Evolutionary conservation across 2,113 vertebrate species (phyloP).

Genomic region (Cyprinodon variegatus): DNA sequence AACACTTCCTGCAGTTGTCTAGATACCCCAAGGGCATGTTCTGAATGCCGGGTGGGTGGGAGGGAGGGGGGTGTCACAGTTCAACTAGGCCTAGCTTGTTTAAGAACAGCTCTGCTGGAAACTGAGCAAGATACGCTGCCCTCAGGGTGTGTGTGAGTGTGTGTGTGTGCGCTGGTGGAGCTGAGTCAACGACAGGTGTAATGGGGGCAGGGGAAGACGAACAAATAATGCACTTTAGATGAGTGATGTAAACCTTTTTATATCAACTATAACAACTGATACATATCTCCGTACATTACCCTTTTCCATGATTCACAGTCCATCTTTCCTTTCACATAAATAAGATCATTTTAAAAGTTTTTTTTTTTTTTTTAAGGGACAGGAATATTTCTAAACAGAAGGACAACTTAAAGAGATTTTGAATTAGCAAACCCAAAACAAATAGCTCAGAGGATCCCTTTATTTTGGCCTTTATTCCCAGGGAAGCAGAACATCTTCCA

Average conservation of each 20-base stretch:
- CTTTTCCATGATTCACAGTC: not conserved
- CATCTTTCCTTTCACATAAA: not conserved
- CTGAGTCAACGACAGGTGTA: conserved; percentile 75
- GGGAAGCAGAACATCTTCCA: not conserved
- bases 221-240: conserved; percentile 70
- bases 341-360: not conserved
- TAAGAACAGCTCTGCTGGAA: conserved; percentile 70
- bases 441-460: not conserved
- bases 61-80: conserved; percentile 66
- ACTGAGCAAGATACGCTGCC: conserved; percentile 57
- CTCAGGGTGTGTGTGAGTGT: conserved; percentile 42
- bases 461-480: not conserved
- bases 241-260: conserved; percentile 61
- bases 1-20: conserved; percentile 55
- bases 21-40: conserved; percentile 74
- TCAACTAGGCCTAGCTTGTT: conserved; percentile 73
- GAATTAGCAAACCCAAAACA: not conserved
- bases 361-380: not conserved
- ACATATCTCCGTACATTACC: not conserved
- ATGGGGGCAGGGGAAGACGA: conserved; percentile 31
- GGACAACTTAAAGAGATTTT: not conserved
- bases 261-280: conserved; percentile 17
- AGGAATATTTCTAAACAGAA: not conserved
- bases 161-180: conserved; percentile 20
- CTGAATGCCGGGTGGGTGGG: conserved; percentile 25